These are phyloP conservation scores for Drosophila emarginata DNA, from an alignment of 2,888 invertebrate genomes.

Conservation along the genomic window DNA sequence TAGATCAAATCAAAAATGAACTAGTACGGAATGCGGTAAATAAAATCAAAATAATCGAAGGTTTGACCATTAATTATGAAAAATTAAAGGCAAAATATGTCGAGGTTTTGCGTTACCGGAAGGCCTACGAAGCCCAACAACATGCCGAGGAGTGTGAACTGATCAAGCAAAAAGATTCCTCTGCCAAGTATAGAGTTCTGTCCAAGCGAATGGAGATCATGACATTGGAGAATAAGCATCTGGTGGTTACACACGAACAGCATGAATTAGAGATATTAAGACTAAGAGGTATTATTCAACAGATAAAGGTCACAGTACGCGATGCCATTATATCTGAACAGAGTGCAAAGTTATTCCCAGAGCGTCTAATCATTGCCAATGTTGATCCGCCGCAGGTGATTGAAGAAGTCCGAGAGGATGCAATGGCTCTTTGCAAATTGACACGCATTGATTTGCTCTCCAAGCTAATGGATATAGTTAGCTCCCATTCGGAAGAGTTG, in stretches of 20 bases:
- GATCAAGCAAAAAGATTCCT: constrained; percentile 82
- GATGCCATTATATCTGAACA: constrained; percentile 83
- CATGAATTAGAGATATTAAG: constrained; percentile 84
- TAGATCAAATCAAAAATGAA: constrained; percentile 85
- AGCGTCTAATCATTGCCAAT: constrained; percentile 41
- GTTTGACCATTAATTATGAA: constrained; percentile 85
- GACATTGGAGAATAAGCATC: constrained; percentile 70
- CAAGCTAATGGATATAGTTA: constrained; percentile 82
- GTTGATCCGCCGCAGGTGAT: constrained; percentile 54
- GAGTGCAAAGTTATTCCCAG: constrained; percentile 46
- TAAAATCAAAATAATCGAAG: constrained; percentile 87
- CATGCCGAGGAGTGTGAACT: constrained; percentile 80
- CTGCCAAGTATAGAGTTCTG: constrained; percentile 83
- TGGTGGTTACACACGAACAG: constrained; percentile 80
- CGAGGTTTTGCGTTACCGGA: constrained; percentile 81
- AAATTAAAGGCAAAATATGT: constrained; percentile 83
- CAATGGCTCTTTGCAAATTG: constrained; percentile 81
- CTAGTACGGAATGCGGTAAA: constrained; percentile 82
- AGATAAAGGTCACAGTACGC: constrained; percentile 86
- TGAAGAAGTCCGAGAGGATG: constrained; percentile 53
- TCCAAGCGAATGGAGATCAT: constrained; percentile 78
- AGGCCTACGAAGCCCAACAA: constrained; percentile 80
- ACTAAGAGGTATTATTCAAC: constrained; percentile 85
- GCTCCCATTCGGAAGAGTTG: constrained; percentile 68
- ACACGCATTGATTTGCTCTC: constrained; percentile 85